phyloP scores from a whole-genome alignment of 2,797 vertebrate species.

The Ataeniobius toweri region DNA sequence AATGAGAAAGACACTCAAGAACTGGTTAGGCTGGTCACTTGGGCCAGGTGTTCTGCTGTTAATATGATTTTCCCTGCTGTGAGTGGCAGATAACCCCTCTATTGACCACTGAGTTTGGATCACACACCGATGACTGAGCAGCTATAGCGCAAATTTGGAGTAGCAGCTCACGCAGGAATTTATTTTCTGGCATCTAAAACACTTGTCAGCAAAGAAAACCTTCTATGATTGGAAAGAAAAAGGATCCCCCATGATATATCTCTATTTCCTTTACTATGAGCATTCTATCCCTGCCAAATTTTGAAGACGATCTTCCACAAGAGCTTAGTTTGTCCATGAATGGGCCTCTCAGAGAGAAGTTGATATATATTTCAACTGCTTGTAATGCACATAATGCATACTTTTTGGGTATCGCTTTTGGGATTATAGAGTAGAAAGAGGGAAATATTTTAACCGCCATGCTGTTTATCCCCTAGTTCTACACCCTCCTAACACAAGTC shows the following conservation, averaged over 20 bases:
- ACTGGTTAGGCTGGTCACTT: slow-evolving; percentile 24
- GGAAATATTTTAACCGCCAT: slow-evolving; percentile 72
- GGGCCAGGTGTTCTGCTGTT: slow-evolving; percentile 70
- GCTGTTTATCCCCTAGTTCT: slow-evolving; percentile 76
- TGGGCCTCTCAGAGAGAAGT: slow-evolving; percentile 69
- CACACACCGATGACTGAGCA: slow-evolving; percentile 29
- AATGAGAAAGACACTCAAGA: slow-evolving; percentile 44
- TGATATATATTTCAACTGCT: slow-evolving; percentile 70
- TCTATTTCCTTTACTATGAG: slow-evolving; percentile 69
- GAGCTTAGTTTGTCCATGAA: slow-evolving; percentile 74
- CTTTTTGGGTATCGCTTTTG: slow-evolving; percentile 70
- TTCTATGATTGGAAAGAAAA: slow-evolving; percentile 68
- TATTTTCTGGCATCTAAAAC: slow-evolving; percentile 52
- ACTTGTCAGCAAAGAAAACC: slow-evolving; percentile 50
- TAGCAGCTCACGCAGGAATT: slow-evolving; percentile 47
- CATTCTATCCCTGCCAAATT: slow-evolving; percentile 71
- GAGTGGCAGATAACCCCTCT: slow-evolving; percentile 69
- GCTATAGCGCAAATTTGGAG: slow-evolving; percentile 40
- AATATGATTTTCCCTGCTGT: slow-evolving; percentile 52
- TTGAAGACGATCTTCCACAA: slow-evolving; percentile 67
- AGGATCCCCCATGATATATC: slow-evolving; percentile 73
- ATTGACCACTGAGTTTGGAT: slow-evolving; percentile 56
- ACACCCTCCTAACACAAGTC: slow-evolving; percentile 73
- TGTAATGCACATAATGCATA: slow-evolving; percentile 73
- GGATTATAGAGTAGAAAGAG: slow-evolving; percentile 75